phyloP scores from a whole-genome alignment of 2,113 vertebrate species.

The Cisticola juncidis region DNA sequence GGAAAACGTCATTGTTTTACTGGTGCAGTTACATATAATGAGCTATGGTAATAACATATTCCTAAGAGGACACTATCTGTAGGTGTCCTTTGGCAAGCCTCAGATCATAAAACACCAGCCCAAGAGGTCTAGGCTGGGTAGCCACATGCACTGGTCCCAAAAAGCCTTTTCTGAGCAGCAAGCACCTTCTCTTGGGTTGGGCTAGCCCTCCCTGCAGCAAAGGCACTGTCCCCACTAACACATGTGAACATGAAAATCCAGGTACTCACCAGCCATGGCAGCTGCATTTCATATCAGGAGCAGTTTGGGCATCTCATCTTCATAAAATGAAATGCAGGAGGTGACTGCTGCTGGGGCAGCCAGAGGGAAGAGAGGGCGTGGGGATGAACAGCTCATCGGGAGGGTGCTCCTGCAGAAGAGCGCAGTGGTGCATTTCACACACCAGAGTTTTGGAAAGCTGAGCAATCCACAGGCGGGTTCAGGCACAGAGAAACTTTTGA shows the following conservation, averaged over 20 bases:
- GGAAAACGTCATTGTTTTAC: background rate
- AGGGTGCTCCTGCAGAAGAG: background rate
- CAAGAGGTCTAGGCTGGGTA: background rate
- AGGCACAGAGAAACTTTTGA: background rate
- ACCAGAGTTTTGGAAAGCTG: background rate
- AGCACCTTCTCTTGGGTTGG: background rate
- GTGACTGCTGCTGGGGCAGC: background rate
- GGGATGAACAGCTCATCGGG: fast-evolving
- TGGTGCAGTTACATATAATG: background rate
- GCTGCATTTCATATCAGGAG: background rate
- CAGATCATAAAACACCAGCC: background rate
- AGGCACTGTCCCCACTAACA: background rate
- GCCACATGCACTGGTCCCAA: too few species aligned
- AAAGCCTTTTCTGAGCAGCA: background rate
- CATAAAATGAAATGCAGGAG: background rate
- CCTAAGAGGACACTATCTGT: background rate
- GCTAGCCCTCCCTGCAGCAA: background rate
- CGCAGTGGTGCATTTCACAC: background rate
- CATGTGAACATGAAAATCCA: background rate
- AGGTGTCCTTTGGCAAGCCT: background rate
- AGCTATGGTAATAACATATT: background rate
- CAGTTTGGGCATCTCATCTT: background rate
- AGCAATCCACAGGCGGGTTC: fast-evolving
- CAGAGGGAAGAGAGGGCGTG: background rate
- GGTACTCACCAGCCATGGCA: background rate